Base-by-base conservation (phyloP, 1,140 invertebrate species). In the Pissodes strobi region DNA sequence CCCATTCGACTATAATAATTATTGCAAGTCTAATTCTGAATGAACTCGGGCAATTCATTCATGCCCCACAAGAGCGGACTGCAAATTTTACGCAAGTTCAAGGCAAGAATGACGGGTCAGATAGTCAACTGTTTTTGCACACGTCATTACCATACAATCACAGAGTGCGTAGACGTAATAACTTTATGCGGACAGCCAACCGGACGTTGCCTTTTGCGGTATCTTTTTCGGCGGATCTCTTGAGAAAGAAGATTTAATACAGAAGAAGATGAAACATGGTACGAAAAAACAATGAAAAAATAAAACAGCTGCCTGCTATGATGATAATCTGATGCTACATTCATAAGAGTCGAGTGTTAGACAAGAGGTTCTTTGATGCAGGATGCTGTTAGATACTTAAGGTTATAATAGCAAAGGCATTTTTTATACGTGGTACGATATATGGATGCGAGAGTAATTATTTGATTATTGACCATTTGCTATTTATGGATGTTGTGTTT, bases 31-130 rank as follows among this genome's bases (percentile, higher is more conserved):
- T 23, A 27, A 57, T 57, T 23, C 53, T 57, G 38, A 57, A 57
- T 57, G 53, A 41, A 51, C 34, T 21, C 1, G 4, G n/a, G 34
- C 34, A 45, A 27, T 57, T 57, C 53, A 57, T 57, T 57, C 53
- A 57, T 57, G 9, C 51, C 13, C 13, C 4, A 13, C n/a, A 45
- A 34, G 49, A 37, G 13, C 19, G 17, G 52, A 23, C 38, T 45
- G 53, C 38, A n/a, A 57, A 57, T 57, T 57, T 57, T 57, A 57
- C 53, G 38, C 53, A 57, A 41, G 53, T 57, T 57, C 53, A 57
- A 57, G 53, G 53, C 53, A 57, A 30, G 53, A 45, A 57, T 27
- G 53, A 43, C 53, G 53, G 53, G 53, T 57, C 38, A 57, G 53
- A 57, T 57, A 57, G 53, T 43, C 38, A 43, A 41, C 21, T 38